These are phyloP conservation scores for Empidonax traillii DNA, from an alignment of 2,113 vertebrate genomes.

Conservation along the genomic window DNA sequence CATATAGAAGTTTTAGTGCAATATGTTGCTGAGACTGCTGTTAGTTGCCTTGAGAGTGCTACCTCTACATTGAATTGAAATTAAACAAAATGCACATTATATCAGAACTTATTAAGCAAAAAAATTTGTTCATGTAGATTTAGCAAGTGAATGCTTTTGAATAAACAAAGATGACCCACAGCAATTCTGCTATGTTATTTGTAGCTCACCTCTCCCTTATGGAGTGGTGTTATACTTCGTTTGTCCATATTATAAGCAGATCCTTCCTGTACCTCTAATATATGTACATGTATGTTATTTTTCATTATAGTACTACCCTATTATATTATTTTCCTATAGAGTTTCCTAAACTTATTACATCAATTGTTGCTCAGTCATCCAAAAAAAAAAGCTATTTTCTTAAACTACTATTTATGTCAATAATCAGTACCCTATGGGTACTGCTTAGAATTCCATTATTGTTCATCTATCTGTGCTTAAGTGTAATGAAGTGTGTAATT, in stretches of 20 bases:
- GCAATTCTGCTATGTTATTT: not conserved
- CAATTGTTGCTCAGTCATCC: not conserved
- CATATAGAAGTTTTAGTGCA: not conserved
- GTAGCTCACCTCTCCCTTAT: not conserved
- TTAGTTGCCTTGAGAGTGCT: not conserved
- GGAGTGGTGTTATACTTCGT: not conserved
- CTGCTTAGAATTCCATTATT: constrained; percentile 10
- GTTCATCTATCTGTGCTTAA: not conserved
- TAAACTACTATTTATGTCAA: not conserved
- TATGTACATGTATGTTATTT: not conserved
- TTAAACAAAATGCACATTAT: not conserved
- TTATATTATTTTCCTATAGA: not conserved
- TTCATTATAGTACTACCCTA: not conserved
- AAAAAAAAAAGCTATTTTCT: not conserved
- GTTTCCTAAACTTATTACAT: not conserved
- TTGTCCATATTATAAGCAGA: not conserved
- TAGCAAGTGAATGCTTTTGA: not conserved
- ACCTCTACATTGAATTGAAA: not conserved
- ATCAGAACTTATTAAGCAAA: not conserved
- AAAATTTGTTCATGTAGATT: not conserved
- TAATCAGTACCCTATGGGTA: not conserved
- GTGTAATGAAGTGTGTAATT: constrained; percentile 35
- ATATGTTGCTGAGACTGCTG: not conserved
- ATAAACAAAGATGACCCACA: not conserved
- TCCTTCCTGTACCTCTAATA: not conserved